These are phyloP conservation scores for Microtus agrestis DNA, from an alignment of 2,797 vertebrate genomes.

Conservation along the genomic window DNA sequence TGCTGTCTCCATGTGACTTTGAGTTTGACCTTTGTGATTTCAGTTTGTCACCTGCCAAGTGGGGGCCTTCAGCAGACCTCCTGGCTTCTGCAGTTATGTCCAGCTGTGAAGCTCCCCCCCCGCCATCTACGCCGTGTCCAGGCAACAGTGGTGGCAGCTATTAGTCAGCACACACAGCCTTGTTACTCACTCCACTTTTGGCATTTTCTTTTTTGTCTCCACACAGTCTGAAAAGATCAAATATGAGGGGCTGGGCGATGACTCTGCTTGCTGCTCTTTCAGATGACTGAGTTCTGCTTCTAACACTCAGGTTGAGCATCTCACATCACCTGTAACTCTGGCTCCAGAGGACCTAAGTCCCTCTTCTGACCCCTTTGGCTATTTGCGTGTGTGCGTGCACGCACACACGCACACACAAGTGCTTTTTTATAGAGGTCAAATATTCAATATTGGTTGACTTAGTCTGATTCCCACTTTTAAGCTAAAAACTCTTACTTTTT, in stretches of 20 bases:
- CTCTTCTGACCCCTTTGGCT: neutral
- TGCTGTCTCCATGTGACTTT: neutral
- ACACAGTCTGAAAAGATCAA: neutral
- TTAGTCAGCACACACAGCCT: neutral
- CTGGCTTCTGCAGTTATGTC: neutral
- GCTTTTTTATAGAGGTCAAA: neutral
- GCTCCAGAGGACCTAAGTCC: neutral
- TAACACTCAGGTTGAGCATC: neutral
- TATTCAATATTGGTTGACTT: neutral
- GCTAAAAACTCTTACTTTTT: neutral
- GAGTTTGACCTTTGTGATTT: slow-evolving; percentile 6
- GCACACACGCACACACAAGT: neutral
- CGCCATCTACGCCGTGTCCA: neutral
- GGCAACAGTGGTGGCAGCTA: neutral
- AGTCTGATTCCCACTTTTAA: neutral
- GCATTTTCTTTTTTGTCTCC: neutral
- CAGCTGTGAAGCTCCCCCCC: neutral
- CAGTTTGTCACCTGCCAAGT: neutral
- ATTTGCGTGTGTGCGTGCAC: rapidly evolving
- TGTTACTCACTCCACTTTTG: neutral
- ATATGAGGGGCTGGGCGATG: neutral
- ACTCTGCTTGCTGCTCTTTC: too few relatives aligned
- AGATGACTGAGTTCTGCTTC: neutral
- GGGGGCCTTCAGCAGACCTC: neutral
- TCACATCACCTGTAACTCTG: neutral